These are phyloP conservation scores for Lophura nycthemera DNA, from an alignment of 2,113 vertebrate species.

Conservation along the genomic window DNA sequence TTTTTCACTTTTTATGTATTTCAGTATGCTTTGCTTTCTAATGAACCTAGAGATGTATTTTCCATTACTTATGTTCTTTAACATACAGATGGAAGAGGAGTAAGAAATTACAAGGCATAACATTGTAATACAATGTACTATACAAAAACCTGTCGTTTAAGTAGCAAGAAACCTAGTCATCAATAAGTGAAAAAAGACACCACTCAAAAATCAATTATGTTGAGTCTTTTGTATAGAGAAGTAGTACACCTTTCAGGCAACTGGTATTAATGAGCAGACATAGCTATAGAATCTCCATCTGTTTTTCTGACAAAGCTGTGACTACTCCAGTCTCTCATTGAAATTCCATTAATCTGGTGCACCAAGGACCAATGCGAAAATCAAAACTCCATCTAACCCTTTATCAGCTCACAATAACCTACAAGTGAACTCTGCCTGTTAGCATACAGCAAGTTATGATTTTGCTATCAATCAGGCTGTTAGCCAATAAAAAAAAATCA, in stretches of 20 bases:
- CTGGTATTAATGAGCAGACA: slow-evolving; percentile 85
- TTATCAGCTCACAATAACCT: slow-evolving; percentile 89
- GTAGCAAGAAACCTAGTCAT: slow-evolving; percentile 78
- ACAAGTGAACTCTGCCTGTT: slow-evolving; percentile 88
- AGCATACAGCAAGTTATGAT: slow-evolving; percentile 84
- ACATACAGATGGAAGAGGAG: slow-evolving; percentile 47
- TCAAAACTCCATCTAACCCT: slow-evolving; percentile 87
- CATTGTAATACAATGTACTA: slow-evolving; percentile 60
- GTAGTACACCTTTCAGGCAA: slow-evolving; percentile 84
- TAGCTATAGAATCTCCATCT: slow-evolving; percentile 86
- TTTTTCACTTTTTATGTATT: slow-evolving; percentile 6
- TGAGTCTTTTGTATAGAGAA: slow-evolving; percentile 83
- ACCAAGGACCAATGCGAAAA: slow-evolving; percentile 84
- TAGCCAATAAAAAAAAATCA: slow-evolving; percentile 73
- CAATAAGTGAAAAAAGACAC: slow-evolving; percentile 78
- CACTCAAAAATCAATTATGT: slow-evolving; percentile 85
- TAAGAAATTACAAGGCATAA: slow-evolving; percentile 58
- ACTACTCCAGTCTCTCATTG: slow-evolving; percentile 84
- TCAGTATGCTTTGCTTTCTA: neutral
- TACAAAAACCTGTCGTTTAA: slow-evolving; percentile 76
- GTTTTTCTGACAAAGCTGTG: slow-evolving; percentile 87
- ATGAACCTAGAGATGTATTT: slow-evolving; percentile 38
- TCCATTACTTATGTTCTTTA: slow-evolving; percentile 16
- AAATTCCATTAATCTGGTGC: slow-evolving; percentile 88
- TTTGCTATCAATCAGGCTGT: slow-evolving; percentile 83